phyloP scores from a whole-genome alignment of 1,140 invertebrate species.

The Ctenoplectra terminalis region DNA sequence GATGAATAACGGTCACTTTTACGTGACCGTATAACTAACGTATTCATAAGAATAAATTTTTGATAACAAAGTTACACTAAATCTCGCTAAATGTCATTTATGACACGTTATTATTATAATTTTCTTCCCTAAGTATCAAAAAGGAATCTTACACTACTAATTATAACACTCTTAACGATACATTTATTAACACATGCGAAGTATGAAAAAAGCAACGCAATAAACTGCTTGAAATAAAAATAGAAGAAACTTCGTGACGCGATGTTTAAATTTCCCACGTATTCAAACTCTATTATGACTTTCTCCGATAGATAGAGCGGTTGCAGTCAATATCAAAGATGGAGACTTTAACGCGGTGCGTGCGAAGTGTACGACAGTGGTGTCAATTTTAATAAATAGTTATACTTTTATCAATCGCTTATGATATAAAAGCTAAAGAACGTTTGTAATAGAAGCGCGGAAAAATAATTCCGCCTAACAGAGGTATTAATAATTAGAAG shows the following conservation, averaged over 20 bases:
- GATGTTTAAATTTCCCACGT: neutral
- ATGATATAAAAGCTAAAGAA: neutral
- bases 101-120: neutral
- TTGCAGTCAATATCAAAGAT: neutral
- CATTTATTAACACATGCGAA: neutral
- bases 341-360: neutral
- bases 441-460: no score
- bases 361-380: neutral
- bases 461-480: neutral
- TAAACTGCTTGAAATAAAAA: no score
- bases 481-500: no score
- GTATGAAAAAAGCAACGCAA: no score
- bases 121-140: neutral
- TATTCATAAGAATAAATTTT: neutral
- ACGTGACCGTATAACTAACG: neutral
- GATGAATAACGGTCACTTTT: neutral
- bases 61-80: neutral
- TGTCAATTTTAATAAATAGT: neutral
- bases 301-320: neutral
- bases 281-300: neutral
- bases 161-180: neutral
- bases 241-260: no score
- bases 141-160: no score
- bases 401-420: no score
- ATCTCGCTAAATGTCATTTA: neutral